Base-by-base conservation (phyloP, 1,140 invertebrate species). In the Streblospio benedicti region DNA sequence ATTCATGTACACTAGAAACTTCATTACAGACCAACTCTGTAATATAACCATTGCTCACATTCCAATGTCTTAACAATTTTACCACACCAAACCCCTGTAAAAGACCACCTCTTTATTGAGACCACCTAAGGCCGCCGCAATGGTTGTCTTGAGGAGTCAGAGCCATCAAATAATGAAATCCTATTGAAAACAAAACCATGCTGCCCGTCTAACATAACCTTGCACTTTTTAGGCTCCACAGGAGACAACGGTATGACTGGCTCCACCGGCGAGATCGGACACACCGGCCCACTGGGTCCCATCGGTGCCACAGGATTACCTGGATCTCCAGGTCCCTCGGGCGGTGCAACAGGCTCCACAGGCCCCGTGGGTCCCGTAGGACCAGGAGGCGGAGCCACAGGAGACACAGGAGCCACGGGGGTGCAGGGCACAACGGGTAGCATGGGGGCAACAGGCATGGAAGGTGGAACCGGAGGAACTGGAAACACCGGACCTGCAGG, bases 401-500 rank as follows among this genome's bases (percentile, higher is more conserved):
- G 30, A n/a, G 16, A 35, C 6, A n/a, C 20, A 49, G 53, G 53
- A 20, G 20, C 55, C 9, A 2, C 55, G 47, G 55, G 55, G 41
- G 14, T 25, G 47, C 23, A 35, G 2, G 55, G 55, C 4, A 2
- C 41, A 27, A 25, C 14, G n/a, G 55, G 55, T n/a, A 28, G 27
- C 16, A 43, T 30, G 27, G 50, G 50, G 0, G 20, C 18, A 23
- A 27, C 50, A 25, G 55, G 55, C 23, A 1, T 31, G 4, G 23
- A 14, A 3, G 55, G 55, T 27, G n/a, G n/a, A n/a, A n/a, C n/a
- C n/a, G n/a, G n/a, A n/a, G 27, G n/a, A 33, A 14, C 25, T 27
- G 35, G 35, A 44, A 20, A 33, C 20, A 27, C 33, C 43, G 55
- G 55, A 43, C 28, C 30, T 20, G 35, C 55, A 3, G 55, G 55